Evolutionary conservation across 2,113 vertebrate genomes (phyloP).

Genomic region (Gavialis gangeticus): DNA sequence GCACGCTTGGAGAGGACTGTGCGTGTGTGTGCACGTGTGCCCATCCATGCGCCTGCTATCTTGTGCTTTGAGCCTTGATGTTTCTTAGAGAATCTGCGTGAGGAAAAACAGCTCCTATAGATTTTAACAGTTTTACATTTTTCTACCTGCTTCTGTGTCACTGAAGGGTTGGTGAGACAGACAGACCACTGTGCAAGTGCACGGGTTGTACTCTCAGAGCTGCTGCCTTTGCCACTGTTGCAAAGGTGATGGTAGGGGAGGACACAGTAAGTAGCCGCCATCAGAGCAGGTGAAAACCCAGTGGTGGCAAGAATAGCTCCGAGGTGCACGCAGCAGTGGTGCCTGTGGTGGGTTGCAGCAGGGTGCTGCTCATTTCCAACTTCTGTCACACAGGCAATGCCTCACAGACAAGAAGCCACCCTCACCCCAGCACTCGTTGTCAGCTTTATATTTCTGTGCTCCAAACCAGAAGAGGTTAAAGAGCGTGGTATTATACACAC

Average conservation of each 20-base stretch:
- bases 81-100: background rate
- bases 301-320: background rate
- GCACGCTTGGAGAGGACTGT: background rate
- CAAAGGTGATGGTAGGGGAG: background rate
- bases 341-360: background rate
- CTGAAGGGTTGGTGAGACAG: constrained; percentile 32
- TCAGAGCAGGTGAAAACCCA: background rate
- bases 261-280: background rate
- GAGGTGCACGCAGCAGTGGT: background rate
- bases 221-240: background rate
- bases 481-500: too few relatives aligned
- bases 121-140: background rate
- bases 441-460: too few relatives aligned
- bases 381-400: background rate
- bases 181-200: background rate
- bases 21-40: background rate
- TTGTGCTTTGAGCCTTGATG: background rate
- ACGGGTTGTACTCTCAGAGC: constrained; percentile 18
- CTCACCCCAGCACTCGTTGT: background rate
- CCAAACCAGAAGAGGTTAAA: too few relatives aligned
- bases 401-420: background rate
- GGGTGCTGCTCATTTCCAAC: too few relatives aligned
- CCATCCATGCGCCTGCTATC: background rate
- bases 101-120: background rate
- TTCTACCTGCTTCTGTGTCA: background rate